phyloP scores from a whole-genome alignment of 2,113 vertebrate genomes.

The Falcunculus frontatus region DNA sequence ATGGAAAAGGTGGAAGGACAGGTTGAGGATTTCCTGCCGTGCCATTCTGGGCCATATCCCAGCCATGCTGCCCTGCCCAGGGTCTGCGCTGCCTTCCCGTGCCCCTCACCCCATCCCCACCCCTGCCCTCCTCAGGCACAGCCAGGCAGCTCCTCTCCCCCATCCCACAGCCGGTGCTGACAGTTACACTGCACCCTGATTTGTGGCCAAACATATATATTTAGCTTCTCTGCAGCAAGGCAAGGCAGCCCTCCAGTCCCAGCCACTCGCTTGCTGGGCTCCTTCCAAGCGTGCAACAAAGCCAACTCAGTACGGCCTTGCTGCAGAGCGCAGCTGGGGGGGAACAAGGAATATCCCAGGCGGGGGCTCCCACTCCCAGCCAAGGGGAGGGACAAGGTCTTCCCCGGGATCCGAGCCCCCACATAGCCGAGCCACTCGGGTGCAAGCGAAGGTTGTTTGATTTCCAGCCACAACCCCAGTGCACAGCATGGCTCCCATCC shows the following conservation, averaged over 20 bases:
- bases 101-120: background rate
- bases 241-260: background rate
- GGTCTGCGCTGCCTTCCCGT: background rate
- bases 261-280: background rate
- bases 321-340: fast-evolving
- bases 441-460: fast-evolving
- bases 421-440: fast-evolving
- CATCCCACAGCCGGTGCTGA: background rate
- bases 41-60: fast-evolving
- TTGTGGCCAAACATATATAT: background rate
- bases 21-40: background rate
- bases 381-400: background rate
- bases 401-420: background rate
- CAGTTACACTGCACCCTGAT: background rate
- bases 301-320: background rate
- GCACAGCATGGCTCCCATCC: fast-evolving
- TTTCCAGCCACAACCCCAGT: background rate
- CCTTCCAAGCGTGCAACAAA: background rate
- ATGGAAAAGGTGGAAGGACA: background rate
- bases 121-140: background rate
- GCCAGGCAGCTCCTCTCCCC: background rate
- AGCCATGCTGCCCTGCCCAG: background rate
- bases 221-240: background rate
- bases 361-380: background rate
- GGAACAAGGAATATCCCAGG: background rate